Evolutionary conservation across 2,888 invertebrate species (phyloP).

Genomic region (Silvanus unidentatus): DNA sequence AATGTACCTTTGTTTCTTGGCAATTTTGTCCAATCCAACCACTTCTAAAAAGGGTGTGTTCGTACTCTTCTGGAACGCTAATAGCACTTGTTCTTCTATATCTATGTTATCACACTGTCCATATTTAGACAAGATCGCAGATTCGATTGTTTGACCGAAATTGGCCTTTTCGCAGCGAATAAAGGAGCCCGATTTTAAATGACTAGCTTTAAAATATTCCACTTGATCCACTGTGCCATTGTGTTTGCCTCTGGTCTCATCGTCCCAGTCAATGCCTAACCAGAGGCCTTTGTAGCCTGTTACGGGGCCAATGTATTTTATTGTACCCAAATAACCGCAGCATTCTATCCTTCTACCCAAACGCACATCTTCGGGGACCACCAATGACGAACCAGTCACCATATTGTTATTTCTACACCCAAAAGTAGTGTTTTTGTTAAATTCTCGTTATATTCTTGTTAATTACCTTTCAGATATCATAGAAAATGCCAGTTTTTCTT

Average conservation of each 20-base stretch:
- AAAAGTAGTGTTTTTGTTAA: neutral
- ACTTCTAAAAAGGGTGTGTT: conserved; percentile 80
- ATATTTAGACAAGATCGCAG: conserved; percentile 70
- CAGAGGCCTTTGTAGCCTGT: conserved; percentile 68
- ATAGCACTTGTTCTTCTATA: conserved; percentile 54
- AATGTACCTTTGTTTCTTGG: conserved; percentile 55
- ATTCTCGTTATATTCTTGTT: neutral
- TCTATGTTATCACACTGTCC: conserved; percentile 54
- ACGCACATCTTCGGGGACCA: conserved; percentile 10
- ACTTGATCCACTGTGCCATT: conserved; percentile 78
- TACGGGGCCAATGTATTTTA: conserved; percentile 71
- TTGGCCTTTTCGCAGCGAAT: conserved; percentile 76
- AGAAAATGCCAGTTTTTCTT: conserved; percentile 7
- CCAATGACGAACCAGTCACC: conserved; percentile 15
- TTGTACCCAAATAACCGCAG: conserved; percentile 50
- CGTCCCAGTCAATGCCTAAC: conserved; percentile 98
- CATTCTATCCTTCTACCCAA: conserved; percentile 42
- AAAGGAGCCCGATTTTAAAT: conserved; percentile 83
- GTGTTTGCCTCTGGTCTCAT: conserved; percentile 82
- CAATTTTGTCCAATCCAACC: conserved; percentile 84
- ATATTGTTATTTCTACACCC: conserved; percentile 10
- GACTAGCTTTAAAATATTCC: conserved; percentile 73
- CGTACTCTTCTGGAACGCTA: conserved; percentile 62
- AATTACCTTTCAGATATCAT: conserved; percentile 15
- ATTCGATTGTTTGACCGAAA: conserved; percentile 64